Conservation (phyloP, 2,797 vertebrate species). For the Trematomus bernacchii region DNA sequence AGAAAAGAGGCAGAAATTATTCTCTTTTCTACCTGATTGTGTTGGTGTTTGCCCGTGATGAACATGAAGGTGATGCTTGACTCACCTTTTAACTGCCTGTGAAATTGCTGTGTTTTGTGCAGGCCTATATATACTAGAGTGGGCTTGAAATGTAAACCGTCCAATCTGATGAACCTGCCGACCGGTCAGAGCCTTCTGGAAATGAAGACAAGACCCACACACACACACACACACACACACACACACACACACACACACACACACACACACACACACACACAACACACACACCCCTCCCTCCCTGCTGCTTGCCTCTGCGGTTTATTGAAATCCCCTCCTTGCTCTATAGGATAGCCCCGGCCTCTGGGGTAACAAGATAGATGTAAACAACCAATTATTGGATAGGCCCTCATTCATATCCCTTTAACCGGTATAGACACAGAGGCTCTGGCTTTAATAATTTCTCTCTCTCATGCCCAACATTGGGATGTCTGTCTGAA, state of each 20-base stretch:
- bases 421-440: slow-evolving; percentile 71
- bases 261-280: no score
- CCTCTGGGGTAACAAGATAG: slow-evolving; percentile 79
- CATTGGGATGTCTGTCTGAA: slow-evolving; percentile 67
- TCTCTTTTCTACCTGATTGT: not conserved
- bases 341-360: slow-evolving; percentile 57
- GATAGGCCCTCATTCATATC: slow-evolving; percentile 76
- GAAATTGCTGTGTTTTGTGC: slow-evolving; percentile 24
- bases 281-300: not conserved
- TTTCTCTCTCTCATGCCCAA: slow-evolving; percentile 23
- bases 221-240: slow-evolving; percentile 3
- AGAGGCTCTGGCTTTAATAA: slow-evolving; percentile 80
- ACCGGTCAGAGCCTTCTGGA: slow-evolving; percentile 52
- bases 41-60: slow-evolving; percentile 12
- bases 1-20: not conserved
- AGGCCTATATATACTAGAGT: slow-evolving; percentile 16
- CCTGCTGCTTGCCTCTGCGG: slow-evolving; percentile 52
- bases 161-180: slow-evolving; percentile 69
- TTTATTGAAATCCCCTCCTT: slow-evolving; percentile 67
- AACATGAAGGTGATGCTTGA: slow-evolving; percentile 26
- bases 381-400: slow-evolving; percentile 85
- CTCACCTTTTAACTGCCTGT: slow-evolving; percentile 50
- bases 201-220: slow-evolving; percentile 51
- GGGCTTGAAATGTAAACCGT: slow-evolving; percentile 52
- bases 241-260: no score